These are phyloP conservation scores for Hipparchia semele DNA, from an alignment of 2,888 invertebrate genomes.

Conservation along the genomic window DNA sequence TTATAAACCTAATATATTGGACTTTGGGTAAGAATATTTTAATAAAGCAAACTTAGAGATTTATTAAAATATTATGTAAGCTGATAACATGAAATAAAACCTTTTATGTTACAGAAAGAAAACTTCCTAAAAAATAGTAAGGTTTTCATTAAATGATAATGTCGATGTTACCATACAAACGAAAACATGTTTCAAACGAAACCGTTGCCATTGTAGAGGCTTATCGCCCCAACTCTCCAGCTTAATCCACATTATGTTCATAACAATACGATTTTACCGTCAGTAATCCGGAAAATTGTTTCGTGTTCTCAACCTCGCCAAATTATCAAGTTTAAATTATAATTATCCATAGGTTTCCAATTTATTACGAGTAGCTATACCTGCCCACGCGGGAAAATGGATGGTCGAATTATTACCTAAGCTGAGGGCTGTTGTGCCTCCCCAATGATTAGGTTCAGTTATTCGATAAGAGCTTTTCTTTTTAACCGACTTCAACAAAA, in stretches of 20 bases:
- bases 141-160: neutral
- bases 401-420: neutral
- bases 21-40: too few relatives aligned
- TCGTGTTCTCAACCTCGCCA: slow-evolving; percentile 31
- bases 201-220: neutral
- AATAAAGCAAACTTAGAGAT: too few relatives aligned
- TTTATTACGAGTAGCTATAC: neutral
- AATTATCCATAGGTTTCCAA: slow-evolving; percentile 22
- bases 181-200: neutral
- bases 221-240: slow-evolving; percentile 20
- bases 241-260: slow-evolving; percentile 43
- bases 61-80: too few relatives aligned
- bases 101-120: too few relatives aligned
- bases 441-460: too few relatives aligned
- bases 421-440: too few relatives aligned
- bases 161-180: neutral
- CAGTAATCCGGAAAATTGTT: slow-evolving; percentile 44
- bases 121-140: too few relatives aligned
- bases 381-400: neutral
- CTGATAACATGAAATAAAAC: too few relatives aligned
- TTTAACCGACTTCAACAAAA: too few relatives aligned
- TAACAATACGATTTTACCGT: slow-evolving; percentile 34
- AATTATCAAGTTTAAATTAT: slow-evolving; percentile 35
- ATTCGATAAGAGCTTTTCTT: too few relatives aligned
- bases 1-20: too few relatives aligned